Conservation (phyloP, 92 coral and sea anemone genomes). For the Blastomussa wellsi region DNA sequence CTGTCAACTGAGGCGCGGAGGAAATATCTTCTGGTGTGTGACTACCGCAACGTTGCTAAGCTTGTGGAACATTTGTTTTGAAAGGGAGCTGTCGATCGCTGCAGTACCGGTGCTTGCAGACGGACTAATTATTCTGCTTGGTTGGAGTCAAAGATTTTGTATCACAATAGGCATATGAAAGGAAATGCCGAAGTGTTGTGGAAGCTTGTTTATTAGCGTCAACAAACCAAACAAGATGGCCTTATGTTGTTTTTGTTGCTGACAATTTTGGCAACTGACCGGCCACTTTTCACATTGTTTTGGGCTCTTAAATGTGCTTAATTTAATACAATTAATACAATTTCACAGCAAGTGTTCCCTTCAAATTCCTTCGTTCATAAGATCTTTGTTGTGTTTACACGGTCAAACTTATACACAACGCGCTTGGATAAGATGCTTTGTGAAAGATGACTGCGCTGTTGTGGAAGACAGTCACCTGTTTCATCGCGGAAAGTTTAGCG, state of each 20-base stretch:
- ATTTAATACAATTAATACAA: constrained; percentile 4
- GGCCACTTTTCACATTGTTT: neutral
- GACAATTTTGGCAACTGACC: neutral
- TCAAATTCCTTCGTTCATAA: constrained; percentile 5
- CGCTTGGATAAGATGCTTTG: neutral
- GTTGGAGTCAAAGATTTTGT: neutral
- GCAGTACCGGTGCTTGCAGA: neutral
- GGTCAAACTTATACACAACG: neutral
- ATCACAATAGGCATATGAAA: neutral
- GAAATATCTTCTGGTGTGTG: constrained; percentile 10
- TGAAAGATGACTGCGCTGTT: constrained; percentile 11
- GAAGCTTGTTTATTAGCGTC: constrained; percentile 9
- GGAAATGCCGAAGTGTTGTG: constrained; percentile 11
- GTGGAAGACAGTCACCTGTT: neutral
- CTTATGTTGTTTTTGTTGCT: constrained; percentile 7
- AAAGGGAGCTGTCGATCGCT: neutral
- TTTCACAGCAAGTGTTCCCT: constrained; percentile 3
- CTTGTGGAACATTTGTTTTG: neutral
- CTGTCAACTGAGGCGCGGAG: constrained; percentile 16
- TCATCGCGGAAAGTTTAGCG: neutral
- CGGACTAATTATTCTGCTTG: neutral
- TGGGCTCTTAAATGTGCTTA: neutral
- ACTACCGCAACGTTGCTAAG: neutral
- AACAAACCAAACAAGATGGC: constrained; percentile 8
- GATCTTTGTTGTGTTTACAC: neutral